Base-by-base conservation (phyloP, 1,140 invertebrate genomes). In the Chrysopa pallens region DNA sequence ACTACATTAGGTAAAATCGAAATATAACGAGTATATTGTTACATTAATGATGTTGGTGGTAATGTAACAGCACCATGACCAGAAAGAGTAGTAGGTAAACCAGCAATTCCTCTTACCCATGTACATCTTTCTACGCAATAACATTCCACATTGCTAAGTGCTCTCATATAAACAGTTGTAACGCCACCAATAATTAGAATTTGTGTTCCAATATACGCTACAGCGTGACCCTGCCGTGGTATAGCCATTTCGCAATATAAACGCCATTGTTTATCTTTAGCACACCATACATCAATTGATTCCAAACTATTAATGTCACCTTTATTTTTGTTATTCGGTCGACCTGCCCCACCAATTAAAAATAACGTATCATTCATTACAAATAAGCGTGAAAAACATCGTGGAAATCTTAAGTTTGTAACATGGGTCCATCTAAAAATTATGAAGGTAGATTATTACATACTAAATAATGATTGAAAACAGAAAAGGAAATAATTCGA, bases 141-240 rank as follows among this genome's bases (percentile, higher is more conserved):
- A 46, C 71, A 75, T 50, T 76, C 72, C 4, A 72, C 68, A 46
- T 65, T 72, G 51, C 60, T 72, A 6, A 75, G 47, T 3, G 72
- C 69, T 42, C 66, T 60, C 70, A 71, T 72, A 50, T 72, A 69
- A 40, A 66, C 62, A 2, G 72, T 74, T 5, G 70, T 74, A 11
- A 74, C 65, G 7, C 73, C 73, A 31, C 72, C 73, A 42, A 74
- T 69, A 23, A 74, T 69, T 31, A 75, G 56, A 43, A 75, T 61
- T 46, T 72, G 71, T 23, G 63, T 66, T 55, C 72, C 72, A 29
- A 75, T 61, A 44, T 71, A 70, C 6, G 67, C 67, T 0, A 68
- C 60, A 2, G 69, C 62, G 47, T 76, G 72, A n/a, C 71, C 72
- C 48, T 75, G 72, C 40, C 74, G 57, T 4, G 72, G 64, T 45